Evolutionary conservation across 2,888 invertebrate genomes (phyloP).

Genomic region (Dasysyrphus tricinctus): DNA sequence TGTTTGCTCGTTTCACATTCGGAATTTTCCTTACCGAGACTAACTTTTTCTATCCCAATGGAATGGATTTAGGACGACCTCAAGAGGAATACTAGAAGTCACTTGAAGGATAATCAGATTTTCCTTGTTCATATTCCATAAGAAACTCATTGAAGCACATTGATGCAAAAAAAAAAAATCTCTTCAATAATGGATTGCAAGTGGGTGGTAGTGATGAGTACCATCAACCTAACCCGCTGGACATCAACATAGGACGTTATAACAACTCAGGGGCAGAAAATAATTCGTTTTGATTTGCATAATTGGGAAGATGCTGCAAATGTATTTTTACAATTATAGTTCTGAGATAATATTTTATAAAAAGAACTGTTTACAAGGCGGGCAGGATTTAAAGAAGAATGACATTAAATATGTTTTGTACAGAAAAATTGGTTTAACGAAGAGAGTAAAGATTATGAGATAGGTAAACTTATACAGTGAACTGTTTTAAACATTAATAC

Average conservation of each 20-base stretch:
- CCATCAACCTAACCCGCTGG: neutral
- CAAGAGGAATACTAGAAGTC: conserved; percentile 13
- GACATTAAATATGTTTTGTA: neutral
- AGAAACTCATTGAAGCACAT: conserved; percentile 57
- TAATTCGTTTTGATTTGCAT: conserved; percentile 47
- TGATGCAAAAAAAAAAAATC: conserved; percentile 46
- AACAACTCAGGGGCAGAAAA: conserved; percentile 8
- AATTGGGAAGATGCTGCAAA: conserved; percentile 34
- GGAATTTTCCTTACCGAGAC: conserved; percentile 42
- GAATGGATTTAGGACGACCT: conserved; percentile 16
- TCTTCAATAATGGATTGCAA: conserved; percentile 46
- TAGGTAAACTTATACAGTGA: too few species aligned
- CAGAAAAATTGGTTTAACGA: too few species aligned
- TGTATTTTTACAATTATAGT: neutral
- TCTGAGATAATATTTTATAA: neutral
- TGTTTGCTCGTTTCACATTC: conserved; percentile 56
- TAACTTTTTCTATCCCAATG: conserved; percentile 3
- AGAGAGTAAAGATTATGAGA: too few species aligned
- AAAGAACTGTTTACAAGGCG: neutral
- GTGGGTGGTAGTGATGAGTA: conserved; percentile 12
- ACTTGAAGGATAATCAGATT: conserved; percentile 67
- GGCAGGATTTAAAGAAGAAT: neutral
- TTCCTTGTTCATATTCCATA: conserved; percentile 49
- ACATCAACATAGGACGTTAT: neutral
- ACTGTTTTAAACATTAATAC: too few species aligned